These are phyloP conservation scores for Jordanella pulchra DNA, from an alignment of 2,797 vertebrate genomes.

Conservation along the genomic window DNA sequence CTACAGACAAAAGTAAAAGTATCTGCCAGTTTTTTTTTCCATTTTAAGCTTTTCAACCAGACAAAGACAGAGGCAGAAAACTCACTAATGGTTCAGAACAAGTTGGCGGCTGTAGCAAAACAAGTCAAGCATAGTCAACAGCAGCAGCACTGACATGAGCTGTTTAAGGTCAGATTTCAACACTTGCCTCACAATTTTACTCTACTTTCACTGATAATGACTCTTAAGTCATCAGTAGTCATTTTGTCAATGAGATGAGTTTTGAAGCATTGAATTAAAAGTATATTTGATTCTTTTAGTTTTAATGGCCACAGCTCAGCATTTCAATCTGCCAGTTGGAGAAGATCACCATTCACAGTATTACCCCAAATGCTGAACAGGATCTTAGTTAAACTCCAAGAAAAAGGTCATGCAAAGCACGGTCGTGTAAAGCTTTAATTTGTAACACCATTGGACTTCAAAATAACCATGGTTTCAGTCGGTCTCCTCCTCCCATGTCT, in stretches of 20 bases:
- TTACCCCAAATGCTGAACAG: constrained; percentile 35
- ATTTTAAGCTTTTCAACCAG: constrained; percentile 32
- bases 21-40: constrained; percentile 15
- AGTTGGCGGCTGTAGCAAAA: constrained; percentile 11
- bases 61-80: constrained; percentile 32
- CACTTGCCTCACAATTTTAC: constrained; percentile 14
- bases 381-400: constrained; percentile 31
- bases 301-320: constrained; percentile 50
- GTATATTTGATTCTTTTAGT: too few relatives aligned
- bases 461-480: constrained; percentile 29
- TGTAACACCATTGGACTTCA: constrained; percentile 23
- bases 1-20: constrained; percentile 10
- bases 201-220: constrained; percentile 16
- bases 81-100: constrained; percentile 25
- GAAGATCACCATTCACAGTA: constrained; percentile 58
- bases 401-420: constrained; percentile 17
- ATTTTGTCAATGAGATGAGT: constrained; percentile 39
- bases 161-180: constrained; percentile 43
- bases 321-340: constrained; percentile 36
- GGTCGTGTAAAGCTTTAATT: constrained; percentile 19
- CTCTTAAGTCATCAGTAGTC: constrained; percentile 27
- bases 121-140: constrained; percentile 28
- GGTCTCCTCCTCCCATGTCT: constrained; percentile 8
- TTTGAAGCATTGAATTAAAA: constrained; percentile 50
- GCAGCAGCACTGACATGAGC: constrained; percentile 8